Base-by-base conservation (phyloP, 1,140 invertebrate genomes). In the Lordiphosa collinella region DNA sequence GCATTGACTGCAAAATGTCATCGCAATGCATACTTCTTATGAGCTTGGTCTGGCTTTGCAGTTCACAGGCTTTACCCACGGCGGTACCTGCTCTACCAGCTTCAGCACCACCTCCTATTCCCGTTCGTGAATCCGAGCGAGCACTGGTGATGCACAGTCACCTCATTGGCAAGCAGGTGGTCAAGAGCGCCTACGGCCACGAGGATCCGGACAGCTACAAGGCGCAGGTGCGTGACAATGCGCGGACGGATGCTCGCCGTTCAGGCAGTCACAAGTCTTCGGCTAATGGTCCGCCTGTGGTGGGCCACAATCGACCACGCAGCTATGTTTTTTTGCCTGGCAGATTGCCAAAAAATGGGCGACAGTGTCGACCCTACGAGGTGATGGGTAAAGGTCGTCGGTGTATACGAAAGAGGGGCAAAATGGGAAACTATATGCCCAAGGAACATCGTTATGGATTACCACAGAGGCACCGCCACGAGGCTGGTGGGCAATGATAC, bases 321-420 rank as follows among this genome's bases (percentile, higher is more conserved):
- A 16, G 16, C 1, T 64, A 51, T 32, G 49, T 58, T 0, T 50
- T 52, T 10, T 0, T 82, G 40, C 76, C 71, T 0, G 76, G 76
- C 3, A 50, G 67, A 32, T 32, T 1, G 6, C 44, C 64, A 0
- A 1, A 3, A 0, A 35, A n/a, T 2, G 11, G 34, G 0, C 59
- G 69, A 0, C 31, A 14, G 7, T 82, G 76, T 29, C 52, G 62
- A 9, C 48, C 55, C 1, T 38, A 82, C 13, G 76, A 82, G 40
- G 71, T 82, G 0, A 10, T 16, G 0, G 76, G 40, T 2, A 35
- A 6, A 4, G 29, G 46, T 0, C 5, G 6, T 5, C 67, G 76
- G 9, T 82, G 76, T 37, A 59, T 82, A 11, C 65, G 37, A 1
- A 80, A 54, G 40, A 11, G 6, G 1, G 47, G 50, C 1, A 52